phyloP scores from a whole-genome alignment of 2,888 invertebrate genomes.

The Aradus depressus region DNA sequence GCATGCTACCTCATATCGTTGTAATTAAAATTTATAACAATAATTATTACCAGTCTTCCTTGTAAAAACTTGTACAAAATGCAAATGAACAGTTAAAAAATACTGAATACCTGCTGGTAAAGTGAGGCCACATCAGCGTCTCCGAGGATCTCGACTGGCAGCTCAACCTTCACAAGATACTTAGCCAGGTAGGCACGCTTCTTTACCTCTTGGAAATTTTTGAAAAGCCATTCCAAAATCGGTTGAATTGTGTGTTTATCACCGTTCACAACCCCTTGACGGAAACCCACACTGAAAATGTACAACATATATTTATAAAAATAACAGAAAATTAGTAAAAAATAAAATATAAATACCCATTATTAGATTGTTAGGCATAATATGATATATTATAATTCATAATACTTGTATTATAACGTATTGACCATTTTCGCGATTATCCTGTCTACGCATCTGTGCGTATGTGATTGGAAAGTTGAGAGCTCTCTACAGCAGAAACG shows the following conservation, averaged over 20 bases:
- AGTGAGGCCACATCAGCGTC: constrained; percentile 62
- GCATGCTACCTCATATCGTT: too few species aligned
- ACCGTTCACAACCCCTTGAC: constrained; percentile 57
- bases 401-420: too few species aligned
- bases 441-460: too few species aligned
- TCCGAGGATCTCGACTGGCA: constrained; percentile 60
- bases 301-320: background rate
- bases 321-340: background rate
- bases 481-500: too few species aligned
- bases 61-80: background rate
- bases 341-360: background rate
- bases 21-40: too few species aligned
- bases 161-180: constrained; percentile 51
- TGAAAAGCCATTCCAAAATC: constrained; percentile 68
- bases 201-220: constrained; percentile 58
- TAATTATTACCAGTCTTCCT: too few species aligned
- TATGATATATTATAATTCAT: too few species aligned
- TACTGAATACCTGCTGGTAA: constrained; percentile 47
- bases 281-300: constrained; percentile 42
- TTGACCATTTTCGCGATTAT: too few species aligned
- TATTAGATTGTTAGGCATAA: background rate
- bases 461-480: too few species aligned
- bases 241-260: constrained; percentile 64
- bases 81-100: too few species aligned
- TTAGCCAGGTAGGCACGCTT: constrained; percentile 77